Base-by-base conservation (phyloP, 64 coral and sea anemone species). In the Actinia equina region DNA sequence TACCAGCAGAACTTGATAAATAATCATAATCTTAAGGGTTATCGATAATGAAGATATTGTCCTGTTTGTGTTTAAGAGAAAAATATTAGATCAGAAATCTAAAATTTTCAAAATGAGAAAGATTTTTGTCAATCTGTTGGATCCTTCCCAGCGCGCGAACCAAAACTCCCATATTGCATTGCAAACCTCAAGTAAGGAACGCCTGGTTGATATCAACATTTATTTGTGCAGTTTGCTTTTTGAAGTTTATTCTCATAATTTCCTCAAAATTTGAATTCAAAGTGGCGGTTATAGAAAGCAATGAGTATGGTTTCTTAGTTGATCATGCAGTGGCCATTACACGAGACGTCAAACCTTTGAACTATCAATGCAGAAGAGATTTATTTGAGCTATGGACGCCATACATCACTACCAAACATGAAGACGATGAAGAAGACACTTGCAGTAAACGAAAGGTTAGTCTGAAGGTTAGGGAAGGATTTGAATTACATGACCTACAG, bases 341-440 rank as follows among this genome's bases (percentile, higher is more conserved):
- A 82, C 49, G 80, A 69, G 67, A 79, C 70, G 77, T 87, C 37
- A 65, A 52, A 83, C 59, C 59, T 13, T 59, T 87, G 53, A 55
- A 37, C 5, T 53, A 87, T 18, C 42, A 61, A 17, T 92, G 89
- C 51, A 92, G 86, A 30, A 44, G 27, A 19, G 42, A 22, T 43
- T 74, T 92, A 7, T 92, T 92, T 27, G 85, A 59, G 11, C 60
- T 92, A 43, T 92, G 80, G 49, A 77, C 77, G 44, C 90, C 90
- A 1, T 87, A 92, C 58, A 82, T 92, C 82, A 70, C 77, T 42
- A n/a, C 59, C 0, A 44, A 17, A 20, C 22, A 51, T 12, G 17
- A 45, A 17, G 61, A 54, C 26, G 20, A 14, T 25, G 65, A 71
- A 5, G 43, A 41, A 20, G 18, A 77, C 23, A 19, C 41, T 11